Conservation (phyloP, 2,113 vertebrate genomes). For the Cynoglossus semilaevis region DNA sequence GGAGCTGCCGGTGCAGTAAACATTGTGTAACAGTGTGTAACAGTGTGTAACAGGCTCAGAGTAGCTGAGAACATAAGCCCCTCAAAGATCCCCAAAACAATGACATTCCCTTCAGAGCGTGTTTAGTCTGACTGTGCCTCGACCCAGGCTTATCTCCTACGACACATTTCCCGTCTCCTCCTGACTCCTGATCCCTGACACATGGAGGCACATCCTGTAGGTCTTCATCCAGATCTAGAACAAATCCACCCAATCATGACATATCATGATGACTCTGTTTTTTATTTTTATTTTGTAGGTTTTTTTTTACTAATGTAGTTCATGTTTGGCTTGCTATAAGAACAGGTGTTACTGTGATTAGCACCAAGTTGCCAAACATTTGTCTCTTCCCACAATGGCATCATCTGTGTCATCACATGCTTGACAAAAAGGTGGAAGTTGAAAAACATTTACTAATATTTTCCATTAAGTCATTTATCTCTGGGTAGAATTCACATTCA, state of each 20-base stretch:
- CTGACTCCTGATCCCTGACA: too few species aligned
- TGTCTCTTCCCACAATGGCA: too few species aligned
- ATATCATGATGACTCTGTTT: conserved; percentile 4
- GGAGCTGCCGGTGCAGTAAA: conserved; percentile 76
- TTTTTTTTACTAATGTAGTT: too few species aligned
- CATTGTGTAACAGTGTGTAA: conserved; percentile 82
- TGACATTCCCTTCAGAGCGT: conserved; percentile 88
- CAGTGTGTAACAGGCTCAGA: conserved; percentile 63
- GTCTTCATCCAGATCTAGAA: conserved; percentile 8
- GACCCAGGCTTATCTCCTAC: conserved; percentile 83
- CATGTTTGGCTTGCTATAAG: too few species aligned
- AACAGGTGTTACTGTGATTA: too few species aligned
- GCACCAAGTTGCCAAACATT: too few species aligned
- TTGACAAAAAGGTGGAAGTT: too few species aligned
- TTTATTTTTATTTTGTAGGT: too few species aligned
- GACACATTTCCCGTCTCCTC: conserved; percentile 75
- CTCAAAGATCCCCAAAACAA: conserved; percentile 92
- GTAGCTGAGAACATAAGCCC: conserved; percentile 93
- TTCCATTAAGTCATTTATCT: too few species aligned
- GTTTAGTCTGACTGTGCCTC: conserved; percentile 91
- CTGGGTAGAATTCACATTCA: too few species aligned
- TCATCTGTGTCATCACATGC: too few species aligned
- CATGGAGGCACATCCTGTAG: not conserved
- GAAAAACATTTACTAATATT: too few species aligned
- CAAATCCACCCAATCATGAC: conserved; percentile 21